Evolutionary conservation across 1,140 invertebrate genomes (phyloP), one percentile per base, ranked within the genome.

Genomic region (Dendroctonus valens): DNA sequence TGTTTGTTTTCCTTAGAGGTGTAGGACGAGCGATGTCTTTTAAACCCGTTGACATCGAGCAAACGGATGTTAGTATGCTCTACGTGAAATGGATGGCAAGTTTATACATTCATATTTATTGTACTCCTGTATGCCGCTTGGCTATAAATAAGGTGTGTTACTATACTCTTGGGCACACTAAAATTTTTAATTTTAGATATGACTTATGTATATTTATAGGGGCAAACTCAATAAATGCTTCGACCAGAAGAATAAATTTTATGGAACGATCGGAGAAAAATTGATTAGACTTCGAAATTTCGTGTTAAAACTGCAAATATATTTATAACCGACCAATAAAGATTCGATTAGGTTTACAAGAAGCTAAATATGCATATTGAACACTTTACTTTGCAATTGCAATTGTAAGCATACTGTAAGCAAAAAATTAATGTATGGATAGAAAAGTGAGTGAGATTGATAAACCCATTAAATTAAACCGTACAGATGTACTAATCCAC

Each of bases 161-260:
- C 52, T 15, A 54, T 54, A 59, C 57, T 48, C 57, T 49, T 48
- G 57, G 42, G 57, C 15, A 59, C 57, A 59, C 41, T 59, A 59
- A 59, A 46, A 44, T 59, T 59, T 59, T 59, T 59, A 59, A 59
- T 59, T 59, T 59, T 59, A 59, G 57, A 59, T 59, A 59, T 48
- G 57, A 46, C 41, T 46, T 59, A 59, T 48, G 57, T 39, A 58
- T 58, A 59, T 59, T 59, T 59, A 59, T 59, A 59, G 12, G 57
- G 26, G 6, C 11, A 46, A 44, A 49, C 7, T 37, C 12, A 26
- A 37, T 59, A 59, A 59, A 37, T 46, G 41, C 46, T 7, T 48
- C 42, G 42, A 12, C 41, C n/a, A 57, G 39, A 12, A 11, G 14
- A 42, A 41, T 42, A 41, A 57, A 57, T 57, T 41, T 57, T 57